These are phyloP conservation scores for Melanotaenia duboulayi DNA, from an alignment of 2,113 vertebrate genomes.

Conservation along the genomic window DNA sequence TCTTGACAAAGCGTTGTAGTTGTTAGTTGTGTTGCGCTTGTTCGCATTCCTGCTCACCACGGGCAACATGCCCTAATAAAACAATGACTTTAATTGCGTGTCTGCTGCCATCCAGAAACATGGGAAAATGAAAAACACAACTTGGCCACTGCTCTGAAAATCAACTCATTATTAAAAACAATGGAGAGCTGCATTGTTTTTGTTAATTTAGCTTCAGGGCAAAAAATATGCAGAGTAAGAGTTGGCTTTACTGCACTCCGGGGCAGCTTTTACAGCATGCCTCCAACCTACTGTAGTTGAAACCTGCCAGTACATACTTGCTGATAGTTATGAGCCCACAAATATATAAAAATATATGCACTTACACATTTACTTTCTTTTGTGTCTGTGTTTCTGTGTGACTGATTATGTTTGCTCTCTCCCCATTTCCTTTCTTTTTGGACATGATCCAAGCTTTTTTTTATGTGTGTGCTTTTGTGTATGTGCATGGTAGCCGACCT, in stretches of 20 bases:
- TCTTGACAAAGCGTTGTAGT: slow-evolving; percentile 8
- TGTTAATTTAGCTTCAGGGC: slow-evolving; percentile 42
- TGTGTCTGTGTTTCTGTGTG: background rate
- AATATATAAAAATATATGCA: background rate
- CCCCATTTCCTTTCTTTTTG: slow-evolving; percentile 18
- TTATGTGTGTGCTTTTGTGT: slow-evolving; percentile 4
- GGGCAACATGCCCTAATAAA: slow-evolving; percentile 57
- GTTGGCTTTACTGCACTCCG: slow-evolving; percentile 54
- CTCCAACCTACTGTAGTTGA: slow-evolving; percentile 36
- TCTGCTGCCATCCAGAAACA: slow-evolving; percentile 58
- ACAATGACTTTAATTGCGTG: slow-evolving; percentile 71
- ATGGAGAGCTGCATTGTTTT: slow-evolving; percentile 59
- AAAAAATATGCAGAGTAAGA: slow-evolving; percentile 42
- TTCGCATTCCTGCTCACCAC: slow-evolving; percentile 50
- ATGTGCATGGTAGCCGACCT: slow-evolving; percentile 31
- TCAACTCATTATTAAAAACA: slow-evolving; percentile 67
- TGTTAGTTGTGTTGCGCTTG: slow-evolving; percentile 50
- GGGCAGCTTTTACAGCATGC: slow-evolving; percentile 57
- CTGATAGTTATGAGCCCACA: slow-evolving; percentile 13
- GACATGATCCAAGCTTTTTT: background rate
- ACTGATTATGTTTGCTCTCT: background rate
- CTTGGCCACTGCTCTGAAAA: slow-evolving; percentile 32
- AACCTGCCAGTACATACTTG: slow-evolving; percentile 15
- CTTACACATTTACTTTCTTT: background rate
- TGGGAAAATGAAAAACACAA: slow-evolving; percentile 65